These are phyloP conservation scores for Venturia canescens DNA, from an alignment of 1,140 invertebrate genomes.

Conservation along the genomic window DNA sequence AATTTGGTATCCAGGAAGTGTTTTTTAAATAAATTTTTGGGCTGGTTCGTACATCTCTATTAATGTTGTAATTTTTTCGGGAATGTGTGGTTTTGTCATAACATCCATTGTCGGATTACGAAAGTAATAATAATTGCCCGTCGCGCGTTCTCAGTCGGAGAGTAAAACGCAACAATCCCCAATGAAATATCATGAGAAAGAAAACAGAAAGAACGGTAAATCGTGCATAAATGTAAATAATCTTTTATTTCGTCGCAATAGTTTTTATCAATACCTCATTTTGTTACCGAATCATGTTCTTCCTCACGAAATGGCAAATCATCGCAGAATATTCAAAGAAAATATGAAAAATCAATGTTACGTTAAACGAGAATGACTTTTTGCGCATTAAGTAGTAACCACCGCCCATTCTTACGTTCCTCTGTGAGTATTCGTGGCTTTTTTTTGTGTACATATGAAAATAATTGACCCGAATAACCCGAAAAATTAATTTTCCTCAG, in stretches of 20 bases:
- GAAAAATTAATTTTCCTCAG: no score
- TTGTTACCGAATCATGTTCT: slow-evolving; percentile 45
- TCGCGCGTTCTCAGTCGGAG: no score
- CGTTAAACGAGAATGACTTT: not conserved
- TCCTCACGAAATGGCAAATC: slow-evolving; percentile 28
- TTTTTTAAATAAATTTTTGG: no score
- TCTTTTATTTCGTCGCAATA: slow-evolving; percentile 28
- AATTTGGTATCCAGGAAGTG: no score
- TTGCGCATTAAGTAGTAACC: not conserved
- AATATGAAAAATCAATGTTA: slow-evolving; percentile 3
- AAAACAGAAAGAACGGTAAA: not conserved
- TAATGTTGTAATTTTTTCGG: no score
- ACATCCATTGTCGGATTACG: no score
- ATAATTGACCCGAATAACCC: no score
- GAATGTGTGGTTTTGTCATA: no score
- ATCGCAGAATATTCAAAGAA: slow-evolving; percentile 28
- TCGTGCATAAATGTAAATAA: not conserved
- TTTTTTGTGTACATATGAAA: not conserved
- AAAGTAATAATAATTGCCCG: no score
- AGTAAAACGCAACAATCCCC: no score
- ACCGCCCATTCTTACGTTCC: not conserved
- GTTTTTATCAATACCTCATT: slow-evolving; percentile 7
- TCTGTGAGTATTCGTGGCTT: not conserved
- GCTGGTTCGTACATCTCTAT: no score
- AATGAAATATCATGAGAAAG: not conserved